Evolutionary conservation across 2,888 invertebrate species (phyloP), one percentile per base, ranked within the genome.

Genomic region (Drosophila nigritarsus): DNA sequence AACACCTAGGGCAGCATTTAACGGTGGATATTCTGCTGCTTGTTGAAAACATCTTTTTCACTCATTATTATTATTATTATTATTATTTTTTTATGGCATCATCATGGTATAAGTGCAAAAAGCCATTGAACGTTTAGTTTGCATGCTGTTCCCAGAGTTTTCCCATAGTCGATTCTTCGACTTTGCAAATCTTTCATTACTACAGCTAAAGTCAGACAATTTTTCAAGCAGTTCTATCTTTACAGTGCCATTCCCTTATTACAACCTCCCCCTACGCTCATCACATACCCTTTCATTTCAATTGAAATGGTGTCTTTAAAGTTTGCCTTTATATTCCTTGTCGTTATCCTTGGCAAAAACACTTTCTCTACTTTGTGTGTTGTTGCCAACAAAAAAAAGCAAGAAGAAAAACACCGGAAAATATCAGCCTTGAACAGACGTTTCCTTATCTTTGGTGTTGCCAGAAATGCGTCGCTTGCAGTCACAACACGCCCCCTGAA

Each of bases 21-120:
- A 81, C 80, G 73, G 86, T 75, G 63, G 55, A 53, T 82, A 51
- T 42, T 65, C 49, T 65, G 32, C 36, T 30, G 51, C 27, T 51
- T 51, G 56, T 54, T 27, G 13, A 24, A 54, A 74, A 36, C 62
- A 50, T 49, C 18, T 56, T 84, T 75, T 82, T 82, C 79, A 84
- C 84, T 74, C 84, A 82, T 78, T 78, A 72, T 49, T 51, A 60
- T 81, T 54, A 63, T 58, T 63, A 54, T 63, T 27, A 56, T 60
- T 58, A 40, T 51, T 13, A 58, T 42, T 40, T 56, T 50, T 51
- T 34, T 29, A 40, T 29, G 40, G 15, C 58, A 70, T 74, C 61
- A 79, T 77, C 51, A 50, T 50, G 58, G 67, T 76, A 59, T 68
- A 80, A 83, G 88, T 87, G 80, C 73, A 80, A 82, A 83, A 68